Evolutionary conservation across 2,888 invertebrate species (phyloP), one percentile per base, ranked within the genome.

Genomic region (Drosophila formosana): DNA sequence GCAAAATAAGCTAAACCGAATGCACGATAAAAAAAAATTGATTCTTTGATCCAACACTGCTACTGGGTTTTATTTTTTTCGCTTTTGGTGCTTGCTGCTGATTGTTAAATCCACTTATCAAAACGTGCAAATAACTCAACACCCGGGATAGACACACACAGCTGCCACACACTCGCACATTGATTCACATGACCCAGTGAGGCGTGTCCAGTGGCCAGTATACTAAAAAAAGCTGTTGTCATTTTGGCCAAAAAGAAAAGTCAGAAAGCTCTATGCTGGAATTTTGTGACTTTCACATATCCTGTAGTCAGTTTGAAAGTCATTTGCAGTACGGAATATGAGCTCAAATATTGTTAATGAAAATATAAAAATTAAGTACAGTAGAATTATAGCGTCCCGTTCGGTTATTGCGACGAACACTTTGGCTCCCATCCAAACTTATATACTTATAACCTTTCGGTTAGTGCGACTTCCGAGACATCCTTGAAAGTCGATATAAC

Each of bases 51-150:
- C 43, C 43, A 57, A 34, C 46, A 25, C 34, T 32, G 32, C 34
- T 34, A 46, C 37, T 46, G 34, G 9, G 11, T 30, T 28, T 72
- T 50, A 4, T n/a, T n/a, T 37, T 37, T 37, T 37, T 64, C 32
- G 25, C 37, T 30, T 64, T 61, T 58, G 43, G 50, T 34, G 26
- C 43, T 57, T 41, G 50, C 55, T 67, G 61, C 71, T 75, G 78
- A 68, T 69, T 79, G 80, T 68, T 73, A 84, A 82, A 78, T 87
- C 82, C 87, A 87, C 85, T 84, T 84, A 87, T 84, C 82, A 87
- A 87, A 84, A 87, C 87, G 83, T 83, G 83, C 87, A 83, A 86
- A 86, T 83, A 83, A 84, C 82, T 86, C 72, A 72, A 79, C 75
- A 81, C 66, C 62, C 66, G 30, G 77, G 74, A 74, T 75, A 73